phyloP scores from a whole-genome alignment of 1,140 invertebrate species.

The Pogonomyrmex californicus region DNA sequence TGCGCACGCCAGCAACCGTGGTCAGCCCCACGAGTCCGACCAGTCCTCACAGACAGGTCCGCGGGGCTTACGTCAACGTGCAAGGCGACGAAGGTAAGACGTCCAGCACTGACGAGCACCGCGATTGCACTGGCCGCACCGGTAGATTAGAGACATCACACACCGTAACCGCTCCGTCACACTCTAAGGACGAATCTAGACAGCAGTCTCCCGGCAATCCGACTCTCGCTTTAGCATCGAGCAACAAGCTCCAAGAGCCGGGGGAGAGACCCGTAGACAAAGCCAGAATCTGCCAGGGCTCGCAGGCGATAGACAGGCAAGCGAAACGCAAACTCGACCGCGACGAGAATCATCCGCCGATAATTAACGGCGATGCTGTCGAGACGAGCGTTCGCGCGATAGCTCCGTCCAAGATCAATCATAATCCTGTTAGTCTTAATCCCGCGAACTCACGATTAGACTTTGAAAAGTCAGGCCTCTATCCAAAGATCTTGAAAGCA shows the following conservation, averaged over 20 bases:
- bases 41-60: slow-evolving; percentile 82
- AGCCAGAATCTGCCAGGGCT: not conserved
- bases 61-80: slow-evolving; percentile 91
- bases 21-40: slow-evolving; percentile 87
- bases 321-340: not conserved
- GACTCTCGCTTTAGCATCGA: slow-evolving; percentile 31
- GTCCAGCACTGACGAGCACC: slow-evolving; percentile 77
- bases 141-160: slow-evolving; percentile 79
- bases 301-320: slow-evolving; percentile 17
- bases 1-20: slow-evolving; percentile 88
- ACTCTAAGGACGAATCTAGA: slow-evolving; percentile 47
- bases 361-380: not conserved
- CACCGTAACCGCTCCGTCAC: slow-evolving; percentile 58
- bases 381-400: slow-evolving; percentile 5
- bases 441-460: slow-evolving; percentile 38
- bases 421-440: not conserved
- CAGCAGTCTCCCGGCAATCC: slow-evolving; percentile 10
- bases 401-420: not conserved
- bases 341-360: slow-evolving; percentile 63
- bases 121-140: slow-evolving; percentile 80
- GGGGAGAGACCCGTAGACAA: not conserved
- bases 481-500: slow-evolving; percentile 70
- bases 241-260: slow-evolving; percentile 54
- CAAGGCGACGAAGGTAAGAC: slow-evolving; percentile 90
- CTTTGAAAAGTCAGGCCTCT: slow-evolving; percentile 70